Conservation (phyloP, 2,797 vertebrate genomes). For the Pseudochromis fuscus region DNA sequence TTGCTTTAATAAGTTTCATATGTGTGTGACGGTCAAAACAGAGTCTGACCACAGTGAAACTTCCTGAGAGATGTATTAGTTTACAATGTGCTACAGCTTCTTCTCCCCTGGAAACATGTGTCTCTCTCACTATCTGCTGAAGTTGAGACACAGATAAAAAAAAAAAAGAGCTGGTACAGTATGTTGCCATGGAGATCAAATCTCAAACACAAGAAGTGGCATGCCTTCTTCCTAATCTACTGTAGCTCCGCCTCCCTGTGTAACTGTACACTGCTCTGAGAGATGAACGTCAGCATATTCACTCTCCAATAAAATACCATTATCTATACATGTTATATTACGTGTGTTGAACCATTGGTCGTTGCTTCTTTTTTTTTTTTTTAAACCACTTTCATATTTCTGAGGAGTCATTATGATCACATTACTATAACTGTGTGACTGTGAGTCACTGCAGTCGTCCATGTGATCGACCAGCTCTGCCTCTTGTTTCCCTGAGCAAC, state of each 20-base stretch:
- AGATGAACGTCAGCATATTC: neutral
- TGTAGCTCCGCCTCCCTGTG: slow-evolving; percentile 21
- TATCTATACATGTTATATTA: neutral
- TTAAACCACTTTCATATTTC: neutral
- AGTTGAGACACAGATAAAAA: slow-evolving; percentile 24
- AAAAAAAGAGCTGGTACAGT: slow-evolving; percentile 5
- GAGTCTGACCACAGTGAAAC: too few species aligned
- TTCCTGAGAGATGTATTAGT: too few species aligned
- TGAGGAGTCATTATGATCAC: slow-evolving; percentile 1
- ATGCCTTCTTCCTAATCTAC: neutral
- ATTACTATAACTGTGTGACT: slow-evolving; percentile 25
- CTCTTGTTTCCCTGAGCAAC: neutral
- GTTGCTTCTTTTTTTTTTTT: neutral
- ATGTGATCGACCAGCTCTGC: slow-evolving; percentile 24
- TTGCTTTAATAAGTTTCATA: too few species aligned
- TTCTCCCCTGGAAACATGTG: slow-evolving; percentile 7
- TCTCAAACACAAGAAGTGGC: slow-evolving; percentile 12
- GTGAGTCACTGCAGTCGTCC: slow-evolving; percentile 30
- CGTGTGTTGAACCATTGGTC: neutral
- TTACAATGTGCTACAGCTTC: too few species aligned
- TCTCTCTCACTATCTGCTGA: slow-evolving; percentile 15
- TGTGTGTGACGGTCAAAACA: too few species aligned
- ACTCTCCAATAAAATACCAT: neutral
- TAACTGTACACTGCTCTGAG: neutral
- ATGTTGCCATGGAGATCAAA: slow-evolving; percentile 47